Percentiles rank a stretch among this genome's conserved stretches.
phyloP scores from a whole-genome alignment of 2,113 vertebrate genomes.

The Mugil cephalus region DNA sequence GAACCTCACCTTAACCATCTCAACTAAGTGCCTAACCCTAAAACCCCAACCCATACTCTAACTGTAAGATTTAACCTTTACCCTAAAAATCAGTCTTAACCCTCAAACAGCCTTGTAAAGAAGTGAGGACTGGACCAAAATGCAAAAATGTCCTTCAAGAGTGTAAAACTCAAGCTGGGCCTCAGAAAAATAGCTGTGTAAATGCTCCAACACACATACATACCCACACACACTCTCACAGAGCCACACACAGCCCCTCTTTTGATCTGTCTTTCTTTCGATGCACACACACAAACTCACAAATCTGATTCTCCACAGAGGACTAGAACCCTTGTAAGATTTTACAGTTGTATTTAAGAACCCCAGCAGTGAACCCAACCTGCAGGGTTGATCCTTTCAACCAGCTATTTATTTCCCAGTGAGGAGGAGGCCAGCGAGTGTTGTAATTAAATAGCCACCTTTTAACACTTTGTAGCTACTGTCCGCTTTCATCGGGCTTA shows the following conservation, averaged over 20 bases:
- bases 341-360: constrained; percentile 45
- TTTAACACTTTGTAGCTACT: constrained; percentile 54
- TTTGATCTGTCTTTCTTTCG: constrained; percentile 8
- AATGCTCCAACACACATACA: neutral
- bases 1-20: too few relatives aligned
- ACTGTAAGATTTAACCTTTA: too few relatives aligned
- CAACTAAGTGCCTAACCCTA: too few relatives aligned
- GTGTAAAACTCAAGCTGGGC: too few relatives aligned
- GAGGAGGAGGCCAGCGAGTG: constrained; percentile 35
- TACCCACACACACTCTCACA: neutral
- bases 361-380: constrained; percentile 20
- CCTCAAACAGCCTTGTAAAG: too few relatives aligned
- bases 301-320: constrained; percentile 39
- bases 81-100: too few relatives aligned
- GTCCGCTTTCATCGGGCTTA: constrained; percentile 63
- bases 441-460: constrained; percentile 67
- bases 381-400: constrained; percentile 46
- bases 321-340: constrained; percentile 17
- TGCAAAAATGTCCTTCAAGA: too few relatives aligned
- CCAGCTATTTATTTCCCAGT: constrained; percentile 39
- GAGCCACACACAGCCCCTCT: neutral
- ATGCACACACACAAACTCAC: constrained; percentile 10
- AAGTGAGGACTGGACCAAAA: too few relatives aligned
- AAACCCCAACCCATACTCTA: too few relatives aligned
- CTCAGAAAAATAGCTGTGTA: too few relatives aligned